These are phyloP conservation scores for Dasypus novemcinctus DNA, from an alignment of 2,113 vertebrate species.

Conservation along the genomic window DNA sequence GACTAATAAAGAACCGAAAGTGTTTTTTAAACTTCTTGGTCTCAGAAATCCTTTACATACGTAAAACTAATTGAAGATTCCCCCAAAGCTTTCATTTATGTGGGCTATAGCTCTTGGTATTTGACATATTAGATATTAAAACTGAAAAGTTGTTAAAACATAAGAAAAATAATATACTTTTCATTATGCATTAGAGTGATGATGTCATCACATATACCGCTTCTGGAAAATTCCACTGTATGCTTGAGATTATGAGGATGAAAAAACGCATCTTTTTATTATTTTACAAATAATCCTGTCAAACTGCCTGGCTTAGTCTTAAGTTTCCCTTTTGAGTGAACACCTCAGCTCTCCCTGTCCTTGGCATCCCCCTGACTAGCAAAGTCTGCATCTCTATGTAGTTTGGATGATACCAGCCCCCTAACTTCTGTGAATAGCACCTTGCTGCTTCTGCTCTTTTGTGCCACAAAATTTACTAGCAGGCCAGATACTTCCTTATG, in stretches of 20 bases:
- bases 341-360: no score
- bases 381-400: no score
- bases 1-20: not conserved
- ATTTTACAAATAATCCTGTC: not conserved
- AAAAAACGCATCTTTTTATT: not conserved
- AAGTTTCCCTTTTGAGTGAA: no score
- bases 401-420: no score
- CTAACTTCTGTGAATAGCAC: no score
- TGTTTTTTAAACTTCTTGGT: not conserved
- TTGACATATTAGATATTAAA: not conserved
- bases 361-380: no score
- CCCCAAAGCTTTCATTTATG: not conserved
- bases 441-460: no score
- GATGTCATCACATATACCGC: not conserved
- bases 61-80: not conserved
- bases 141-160: not conserved
- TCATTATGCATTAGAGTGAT: not conserved
- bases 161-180: not conserved
- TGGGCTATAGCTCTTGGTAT: not conserved
- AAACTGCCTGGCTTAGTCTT: no score
- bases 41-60: not conserved
- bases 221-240: not conserved
- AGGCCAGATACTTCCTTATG: no score
- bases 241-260: not conserved
- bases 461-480: no score